phyloP scores from a whole-genome alignment of 2,797 vertebrate genomes.

The Euphonia xanthogaster region DNA sequence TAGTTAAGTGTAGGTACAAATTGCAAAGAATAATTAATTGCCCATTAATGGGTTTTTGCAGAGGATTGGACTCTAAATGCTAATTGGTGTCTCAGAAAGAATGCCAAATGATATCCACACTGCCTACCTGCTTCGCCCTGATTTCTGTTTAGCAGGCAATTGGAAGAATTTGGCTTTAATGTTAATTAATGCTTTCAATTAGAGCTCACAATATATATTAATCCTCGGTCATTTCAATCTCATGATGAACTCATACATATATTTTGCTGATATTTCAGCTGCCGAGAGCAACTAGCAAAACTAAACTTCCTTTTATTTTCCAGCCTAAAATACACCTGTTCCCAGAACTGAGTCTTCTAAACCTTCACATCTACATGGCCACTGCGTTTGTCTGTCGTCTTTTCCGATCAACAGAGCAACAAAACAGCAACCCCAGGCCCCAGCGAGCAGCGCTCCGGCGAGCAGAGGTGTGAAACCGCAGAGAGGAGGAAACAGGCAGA shows the following conservation, averaged over 20 bases:
- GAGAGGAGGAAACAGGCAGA: not conserved
- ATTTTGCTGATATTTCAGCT: not conserved
- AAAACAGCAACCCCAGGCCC: not conserved
- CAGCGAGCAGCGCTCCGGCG: not conserved
- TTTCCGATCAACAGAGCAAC: slow-evolving; percentile 34
- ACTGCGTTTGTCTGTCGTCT: not conserved
- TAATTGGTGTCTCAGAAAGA: slow-evolving; percentile 22
- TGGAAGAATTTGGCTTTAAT: slow-evolving; percentile 43
- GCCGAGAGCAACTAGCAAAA: not conserved
- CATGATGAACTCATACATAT: not conserved
- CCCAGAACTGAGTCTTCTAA: slow-evolving; percentile 9
- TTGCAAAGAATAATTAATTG: slow-evolving; percentile 29
- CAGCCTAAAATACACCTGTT: not conserved
- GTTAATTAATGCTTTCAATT: slow-evolving; percentile 45
- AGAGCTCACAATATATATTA: not conserved
- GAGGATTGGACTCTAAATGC: slow-evolving; percentile 26
- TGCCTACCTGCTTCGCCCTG: not conserved
- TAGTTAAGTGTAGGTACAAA: not conserved
- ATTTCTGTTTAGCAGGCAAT: not conserved
- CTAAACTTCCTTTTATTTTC: slow-evolving; percentile 2
- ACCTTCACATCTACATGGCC: not conserved
- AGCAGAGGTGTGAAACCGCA: slow-evolving; percentile 37
- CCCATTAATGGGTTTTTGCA: slow-evolving; percentile 37
- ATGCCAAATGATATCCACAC: slow-evolving; percentile 1
- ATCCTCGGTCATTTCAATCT: not conserved